These are phyloP conservation scores for Hoplostethus atlanticus DNA, from an alignment of 2,797 vertebrate species.

Conservation along the genomic window DNA sequence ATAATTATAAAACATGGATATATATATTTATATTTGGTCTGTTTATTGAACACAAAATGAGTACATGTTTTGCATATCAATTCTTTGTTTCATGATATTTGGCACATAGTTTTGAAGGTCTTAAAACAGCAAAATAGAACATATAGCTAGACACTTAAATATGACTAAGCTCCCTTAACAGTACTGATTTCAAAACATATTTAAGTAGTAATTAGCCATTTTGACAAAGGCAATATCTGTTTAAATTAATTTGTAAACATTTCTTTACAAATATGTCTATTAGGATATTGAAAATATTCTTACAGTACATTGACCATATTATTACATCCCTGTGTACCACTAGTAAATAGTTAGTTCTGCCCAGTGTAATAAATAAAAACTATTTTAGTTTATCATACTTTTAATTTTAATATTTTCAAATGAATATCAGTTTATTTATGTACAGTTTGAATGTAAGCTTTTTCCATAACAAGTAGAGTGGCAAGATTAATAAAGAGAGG, in stretches of 20 bases:
- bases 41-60: conserved; percentile 41
- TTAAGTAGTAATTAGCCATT: conserved; percentile 1
- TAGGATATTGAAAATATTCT: conserved; percentile 22
- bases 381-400: conserved; percentile 34
- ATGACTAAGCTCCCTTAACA: neutral
- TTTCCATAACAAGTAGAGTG: conserved; percentile 9
- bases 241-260: conserved; percentile 6
- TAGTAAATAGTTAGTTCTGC: conserved; percentile 38
- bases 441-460: too few species aligned
- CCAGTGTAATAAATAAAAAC: conserved; percentile 38
- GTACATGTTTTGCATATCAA: conserved; percentile 20
- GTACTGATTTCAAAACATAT: conserved; percentile 8
- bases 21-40: neutral
- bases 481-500: conserved; percentile 15
- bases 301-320: conserved; percentile 32
- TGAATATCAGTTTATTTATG: neutral
- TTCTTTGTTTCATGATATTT: conserved; percentile 59
- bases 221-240: conserved; percentile 8
- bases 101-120: conserved; percentile 48
- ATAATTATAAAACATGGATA: conserved; percentile 21
- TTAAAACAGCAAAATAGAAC: conserved; percentile 16
- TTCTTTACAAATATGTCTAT: neutral
- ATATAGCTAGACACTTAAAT: neutral
- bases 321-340: conserved; percentile 37
- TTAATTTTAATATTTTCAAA: conserved; percentile 38